Evolutionary conservation across 2,888 invertebrate genomes (phyloP).

Genomic region (Dermolepida albohirtum): DNA sequence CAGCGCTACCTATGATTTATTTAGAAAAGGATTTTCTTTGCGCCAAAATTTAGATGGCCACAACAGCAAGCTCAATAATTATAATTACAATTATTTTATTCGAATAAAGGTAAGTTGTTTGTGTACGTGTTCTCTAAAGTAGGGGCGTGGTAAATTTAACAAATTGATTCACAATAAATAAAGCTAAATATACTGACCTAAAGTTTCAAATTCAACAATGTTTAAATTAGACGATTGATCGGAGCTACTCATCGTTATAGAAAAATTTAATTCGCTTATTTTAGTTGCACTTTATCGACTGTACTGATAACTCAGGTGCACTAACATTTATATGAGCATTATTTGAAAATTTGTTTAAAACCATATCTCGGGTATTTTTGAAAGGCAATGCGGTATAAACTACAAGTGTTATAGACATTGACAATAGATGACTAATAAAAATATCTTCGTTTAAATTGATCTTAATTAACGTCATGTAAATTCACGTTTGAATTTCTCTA

Average conservation of each 20-base stretch:
- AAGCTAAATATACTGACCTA: slow-evolving; percentile 17
- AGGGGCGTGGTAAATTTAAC: slow-evolving; percentile 1
- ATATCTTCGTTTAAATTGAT: slow-evolving; percentile 1
- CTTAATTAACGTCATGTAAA: slow-evolving; percentile 9
- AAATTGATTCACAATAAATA: not conserved
- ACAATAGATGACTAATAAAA: slow-evolving; percentile 22
- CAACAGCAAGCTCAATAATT: not conserved
- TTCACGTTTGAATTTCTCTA: not conserved
- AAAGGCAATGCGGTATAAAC: slow-evolving; percentile 6
- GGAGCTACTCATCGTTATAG: slow-evolving; percentile 4
- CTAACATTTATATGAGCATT: slow-evolving; percentile 2
- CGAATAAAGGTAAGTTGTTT: not conserved
- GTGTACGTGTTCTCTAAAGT: no score
- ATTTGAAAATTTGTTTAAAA: slow-evolving; percentile 2
- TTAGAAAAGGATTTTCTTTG: not conserved
- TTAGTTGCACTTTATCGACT: slow-evolving; percentile 15
- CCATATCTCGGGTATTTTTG: slow-evolving; percentile 8
- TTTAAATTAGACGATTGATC: not conserved
- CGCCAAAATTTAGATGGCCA: slow-evolving; percentile 11
- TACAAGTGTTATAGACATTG: slow-evolving; percentile 8
- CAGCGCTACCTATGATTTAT: not conserved
- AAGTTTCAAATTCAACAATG: slow-evolving; percentile 16
- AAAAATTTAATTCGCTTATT: slow-evolving; percentile 15
- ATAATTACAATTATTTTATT: slow-evolving; percentile 1
- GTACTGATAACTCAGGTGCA: slow-evolving; percentile 18